Conservation (phyloP, 2,888 invertebrate genomes). For the Brenthis hecate region DNA sequence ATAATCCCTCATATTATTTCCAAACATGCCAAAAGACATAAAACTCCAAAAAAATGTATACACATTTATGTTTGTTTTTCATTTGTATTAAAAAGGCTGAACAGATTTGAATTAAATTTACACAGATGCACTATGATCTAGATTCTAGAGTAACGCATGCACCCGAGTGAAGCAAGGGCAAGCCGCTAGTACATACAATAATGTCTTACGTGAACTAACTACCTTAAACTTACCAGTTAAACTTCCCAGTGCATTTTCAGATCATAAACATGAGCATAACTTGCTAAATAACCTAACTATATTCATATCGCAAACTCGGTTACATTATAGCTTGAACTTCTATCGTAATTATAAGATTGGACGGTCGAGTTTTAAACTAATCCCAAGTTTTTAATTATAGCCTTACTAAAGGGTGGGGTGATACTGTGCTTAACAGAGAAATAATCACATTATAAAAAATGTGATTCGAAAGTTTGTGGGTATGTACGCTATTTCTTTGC, state of each 20-base stretch:
- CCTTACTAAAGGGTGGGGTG: neutral
- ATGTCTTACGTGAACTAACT: neutral
- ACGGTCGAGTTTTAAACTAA: slow-evolving; percentile 27
- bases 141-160: too few species aligned
- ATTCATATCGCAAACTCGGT: slow-evolving; percentile 10
- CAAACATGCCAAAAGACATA: too few species aligned
- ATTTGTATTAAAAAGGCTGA: too few species aligned
- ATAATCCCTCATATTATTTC: too few species aligned
- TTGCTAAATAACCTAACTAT: slow-evolving; percentile 8
- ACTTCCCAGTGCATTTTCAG: slow-evolving; percentile 9
- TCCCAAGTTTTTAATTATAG: slow-evolving; percentile 29
- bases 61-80: too few species aligned
- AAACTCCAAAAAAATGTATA: too few species aligned
- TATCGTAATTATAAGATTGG: slow-evolving; percentile 18
- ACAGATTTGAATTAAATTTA: too few species aligned
- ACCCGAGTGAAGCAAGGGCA: neutral
- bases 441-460: too few species aligned
- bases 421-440: too few species aligned
- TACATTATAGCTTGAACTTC: neutral
- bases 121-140: too few species aligned
- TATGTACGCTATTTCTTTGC: too few species aligned
- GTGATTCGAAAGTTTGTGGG: too few species aligned
- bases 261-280: neutral
- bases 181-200: neutral
- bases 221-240: slow-evolving; percentile 3